Evolutionary conservation across 2,113 vertebrate species (phyloP).

Genomic region (Dipodomys stephensi): DNA sequence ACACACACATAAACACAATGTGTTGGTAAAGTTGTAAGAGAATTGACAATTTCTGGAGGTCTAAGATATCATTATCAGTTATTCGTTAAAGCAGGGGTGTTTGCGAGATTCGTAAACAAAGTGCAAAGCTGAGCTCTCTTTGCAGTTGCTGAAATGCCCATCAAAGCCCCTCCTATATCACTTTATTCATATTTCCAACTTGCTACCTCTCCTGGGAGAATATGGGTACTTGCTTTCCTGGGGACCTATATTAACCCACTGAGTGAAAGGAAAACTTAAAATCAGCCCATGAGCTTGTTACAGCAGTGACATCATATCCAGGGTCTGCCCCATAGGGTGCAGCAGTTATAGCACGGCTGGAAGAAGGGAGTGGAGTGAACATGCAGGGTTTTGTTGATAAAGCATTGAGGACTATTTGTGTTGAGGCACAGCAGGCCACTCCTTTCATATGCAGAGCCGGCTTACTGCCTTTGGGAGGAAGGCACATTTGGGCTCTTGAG

Average conservation of each 20-base stretch:
- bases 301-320: background rate
- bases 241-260: background rate
- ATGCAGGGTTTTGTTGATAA: background rate
- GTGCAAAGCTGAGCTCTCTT: background rate
- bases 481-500: background rate
- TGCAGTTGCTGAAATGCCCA: background rate
- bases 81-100: fast-evolving
- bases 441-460: background rate
- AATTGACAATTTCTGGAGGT: background rate
- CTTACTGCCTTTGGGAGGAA: background rate
- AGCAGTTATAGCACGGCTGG: background rate
- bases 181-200: background rate
- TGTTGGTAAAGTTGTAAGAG: background rate
- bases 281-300: background rate
- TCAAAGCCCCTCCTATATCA: background rate
- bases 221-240: background rate
- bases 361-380: background rate
- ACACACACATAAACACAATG: too few species aligned
- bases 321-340: background rate
- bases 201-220: background rate
- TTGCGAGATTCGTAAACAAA: background rate
- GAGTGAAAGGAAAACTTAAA: background rate
- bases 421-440: fast-evolving
- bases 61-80: background rate
- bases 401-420: background rate